phyloP scores from a whole-genome alignment of 2,888 invertebrate genomes.

The Micoletzkya japonica region DNA sequence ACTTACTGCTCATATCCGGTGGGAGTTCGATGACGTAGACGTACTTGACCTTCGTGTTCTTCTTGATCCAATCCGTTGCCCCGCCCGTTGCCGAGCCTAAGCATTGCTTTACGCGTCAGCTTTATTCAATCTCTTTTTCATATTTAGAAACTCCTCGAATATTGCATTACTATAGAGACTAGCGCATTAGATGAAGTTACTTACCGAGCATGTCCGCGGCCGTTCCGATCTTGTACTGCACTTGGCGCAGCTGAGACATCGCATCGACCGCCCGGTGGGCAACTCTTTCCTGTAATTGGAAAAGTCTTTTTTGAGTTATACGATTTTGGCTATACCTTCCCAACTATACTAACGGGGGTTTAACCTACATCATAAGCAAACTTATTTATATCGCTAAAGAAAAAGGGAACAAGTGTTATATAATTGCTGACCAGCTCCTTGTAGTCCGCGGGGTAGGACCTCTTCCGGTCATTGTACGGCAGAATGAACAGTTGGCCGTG shows the following conservation, averaged over 20 bases:
- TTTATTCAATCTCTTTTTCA: too few species aligned
- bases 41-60: slow-evolving; percentile 59
- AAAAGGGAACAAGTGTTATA: too few species aligned
- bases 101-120: background rate
- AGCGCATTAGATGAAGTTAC: too few species aligned
- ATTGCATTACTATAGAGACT: too few species aligned
- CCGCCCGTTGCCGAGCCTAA: slow-evolving; percentile 58
- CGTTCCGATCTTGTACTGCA: slow-evolving; percentile 57
- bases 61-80: slow-evolving; percentile 63
- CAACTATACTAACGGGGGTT: too few species aligned
- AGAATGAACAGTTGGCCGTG: slow-evolving; percentile 63
- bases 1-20: slow-evolving; percentile 55
- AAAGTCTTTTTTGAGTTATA: background rate
- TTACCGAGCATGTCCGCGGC: slow-evolving; percentile 58
- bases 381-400: background rate
- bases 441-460: slow-evolving; percentile 57
- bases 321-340: background rate
- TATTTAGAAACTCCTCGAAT: too few species aligned
- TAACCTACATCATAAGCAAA: background rate
- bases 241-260: slow-evolving; percentile 46
- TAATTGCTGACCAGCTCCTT: slow-evolving; percentile 44
- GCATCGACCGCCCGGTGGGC: slow-evolving; percentile 43
- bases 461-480: slow-evolving; percentile 57
- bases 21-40: slow-evolving; percentile 63
- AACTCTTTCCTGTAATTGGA: slow-evolving; percentile 40